A percentile compares a stretch with the other conserved stretches of the same genome.
phyloP scores from a whole-genome alignment of 1,140 invertebrate species.

The Trissolcus basalis region DNA sequence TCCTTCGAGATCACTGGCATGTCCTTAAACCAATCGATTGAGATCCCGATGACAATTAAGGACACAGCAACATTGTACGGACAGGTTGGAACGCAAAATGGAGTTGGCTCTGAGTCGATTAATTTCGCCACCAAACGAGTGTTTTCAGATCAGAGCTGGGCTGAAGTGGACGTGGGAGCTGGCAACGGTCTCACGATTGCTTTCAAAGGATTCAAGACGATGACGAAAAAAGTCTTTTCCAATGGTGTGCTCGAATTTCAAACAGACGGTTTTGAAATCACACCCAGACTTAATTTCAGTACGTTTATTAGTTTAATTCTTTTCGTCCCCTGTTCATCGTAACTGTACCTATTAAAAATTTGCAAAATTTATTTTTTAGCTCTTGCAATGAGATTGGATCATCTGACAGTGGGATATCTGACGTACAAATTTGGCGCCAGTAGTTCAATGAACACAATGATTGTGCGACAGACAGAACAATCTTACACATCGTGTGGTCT shows the following conservation, averaged over 20 bases:
- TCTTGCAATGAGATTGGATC: constrained; percentile 88
- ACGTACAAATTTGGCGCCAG: constrained; percentile 86
- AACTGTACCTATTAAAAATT: no score
- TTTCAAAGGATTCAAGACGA: constrained; percentile 84
- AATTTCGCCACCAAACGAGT: constrained; percentile 84
- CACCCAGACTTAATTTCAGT: constrained; percentile 84
- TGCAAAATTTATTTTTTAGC: constrained; percentile 81
- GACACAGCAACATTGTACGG: constrained; percentile 89
- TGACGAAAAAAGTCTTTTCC: constrained; percentile 83
- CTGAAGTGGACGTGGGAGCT: constrained; percentile 86
- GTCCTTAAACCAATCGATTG: constrained; percentile 93
- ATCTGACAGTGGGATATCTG: constrained; percentile 89
- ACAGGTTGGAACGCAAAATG: constrained; percentile 90
- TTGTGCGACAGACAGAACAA: constrained; percentile 85
- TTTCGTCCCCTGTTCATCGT: no score
- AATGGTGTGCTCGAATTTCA: constrained; percentile 84
- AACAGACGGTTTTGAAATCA: constrained; percentile 82
- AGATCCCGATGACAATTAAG: constrained; percentile 90
- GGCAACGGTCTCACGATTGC: constrained; percentile 86
- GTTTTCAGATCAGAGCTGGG: constrained; percentile 88
- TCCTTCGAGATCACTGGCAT: constrained; percentile 92
- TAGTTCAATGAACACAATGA: constrained; percentile 86
- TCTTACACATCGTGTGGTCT: constrained; percentile 80
- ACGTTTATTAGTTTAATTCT: constrained; percentile 66
- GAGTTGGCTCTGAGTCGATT: constrained; percentile 86